phyloP scores from a whole-genome alignment of 2,113 vertebrate species.

The Boleophthalmus pectinirostris region DNA sequence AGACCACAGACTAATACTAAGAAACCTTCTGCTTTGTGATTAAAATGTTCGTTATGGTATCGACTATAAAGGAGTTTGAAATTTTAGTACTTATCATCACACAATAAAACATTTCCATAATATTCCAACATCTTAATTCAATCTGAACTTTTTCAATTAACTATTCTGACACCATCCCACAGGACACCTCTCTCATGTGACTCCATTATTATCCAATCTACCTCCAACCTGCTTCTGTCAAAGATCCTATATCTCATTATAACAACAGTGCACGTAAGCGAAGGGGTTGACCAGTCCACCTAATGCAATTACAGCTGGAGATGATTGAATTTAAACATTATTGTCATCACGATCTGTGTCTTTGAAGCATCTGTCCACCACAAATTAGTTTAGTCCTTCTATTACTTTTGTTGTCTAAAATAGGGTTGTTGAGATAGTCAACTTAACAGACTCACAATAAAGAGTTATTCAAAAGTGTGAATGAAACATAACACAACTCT shows the following conservation, averaged over 20 bases:
- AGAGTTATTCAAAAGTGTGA: neutral
- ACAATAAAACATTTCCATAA: neutral
- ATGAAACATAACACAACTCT: neutral
- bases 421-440: neutral
- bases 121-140: too few relatives aligned
- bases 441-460: too few relatives aligned
- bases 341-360: constrained; percentile 42
- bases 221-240: constrained; percentile 36
- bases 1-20: too few relatives aligned
- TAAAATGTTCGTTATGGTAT: too few relatives aligned
- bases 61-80: too few relatives aligned
- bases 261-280: constrained; percentile 36
- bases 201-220: constrained; percentile 23
- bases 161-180: neutral
- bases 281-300: constrained; percentile 40
- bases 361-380: constrained; percentile 50
- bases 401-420: constrained; percentile 30
- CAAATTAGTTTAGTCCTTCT: constrained; percentile 55
- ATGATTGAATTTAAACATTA: constrained; percentile 65
- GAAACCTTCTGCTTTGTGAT: too few relatives aligned
- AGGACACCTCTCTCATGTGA: constrained; percentile 22
- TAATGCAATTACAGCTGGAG: constrained; percentile 52
- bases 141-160: neutral
- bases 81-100: too few relatives aligned
- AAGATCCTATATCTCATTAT: constrained; percentile 43